A percentile compares a stretch with the other conserved stretches of the same genome.
Conservation (phyloP, 1,140 invertebrate species). For the Bradynema listronoti region DNA sequence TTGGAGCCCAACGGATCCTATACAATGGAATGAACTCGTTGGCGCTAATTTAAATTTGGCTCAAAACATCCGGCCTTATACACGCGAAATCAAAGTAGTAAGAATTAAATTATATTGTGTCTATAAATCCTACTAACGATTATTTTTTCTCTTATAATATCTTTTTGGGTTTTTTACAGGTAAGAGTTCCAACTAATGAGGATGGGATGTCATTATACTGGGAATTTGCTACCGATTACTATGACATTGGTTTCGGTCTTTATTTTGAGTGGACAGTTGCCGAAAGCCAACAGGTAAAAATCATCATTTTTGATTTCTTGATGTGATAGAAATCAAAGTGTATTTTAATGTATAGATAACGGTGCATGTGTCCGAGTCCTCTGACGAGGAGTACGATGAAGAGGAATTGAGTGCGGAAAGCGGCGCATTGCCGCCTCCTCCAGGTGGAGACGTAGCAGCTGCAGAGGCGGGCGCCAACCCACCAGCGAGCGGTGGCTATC, state of each 20-base stretch:
- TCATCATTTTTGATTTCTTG: too few relatives aligned
- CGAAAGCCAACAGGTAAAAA: constrained; percentile 61
- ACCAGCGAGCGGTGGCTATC: too few relatives aligned
- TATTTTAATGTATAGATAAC: constrained; percentile 40
- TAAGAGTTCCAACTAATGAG: constrained; percentile 90
- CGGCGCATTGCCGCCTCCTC: neutral
- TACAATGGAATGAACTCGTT: too few relatives aligned
- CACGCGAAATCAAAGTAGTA: too few relatives aligned
- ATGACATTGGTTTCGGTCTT: constrained; percentile 96
- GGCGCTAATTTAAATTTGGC: too few relatives aligned
- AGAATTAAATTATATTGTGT: too few relatives aligned
- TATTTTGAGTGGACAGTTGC: constrained; percentile 89
- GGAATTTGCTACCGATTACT: constrained; percentile 97
- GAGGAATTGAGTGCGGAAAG: constrained; percentile 26
- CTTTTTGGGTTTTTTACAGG: constrained; percentile 51
- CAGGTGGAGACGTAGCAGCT: constrained; percentile 41
- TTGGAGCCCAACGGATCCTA: neutral
- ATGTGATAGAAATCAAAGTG: too few relatives aligned
- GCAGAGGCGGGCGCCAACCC: too few relatives aligned
- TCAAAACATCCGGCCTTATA: too few relatives aligned
- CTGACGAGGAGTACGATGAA: constrained; percentile 55
- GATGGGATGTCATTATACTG: constrained; percentile 91
- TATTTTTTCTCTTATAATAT: neutral
- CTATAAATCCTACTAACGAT: too few relatives aligned
- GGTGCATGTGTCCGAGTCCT: constrained; percentile 48